These are phyloP conservation scores for Drosophila watanabei DNA, from an alignment of 1,140 invertebrate species.

Conservation along the genomic window DNA sequence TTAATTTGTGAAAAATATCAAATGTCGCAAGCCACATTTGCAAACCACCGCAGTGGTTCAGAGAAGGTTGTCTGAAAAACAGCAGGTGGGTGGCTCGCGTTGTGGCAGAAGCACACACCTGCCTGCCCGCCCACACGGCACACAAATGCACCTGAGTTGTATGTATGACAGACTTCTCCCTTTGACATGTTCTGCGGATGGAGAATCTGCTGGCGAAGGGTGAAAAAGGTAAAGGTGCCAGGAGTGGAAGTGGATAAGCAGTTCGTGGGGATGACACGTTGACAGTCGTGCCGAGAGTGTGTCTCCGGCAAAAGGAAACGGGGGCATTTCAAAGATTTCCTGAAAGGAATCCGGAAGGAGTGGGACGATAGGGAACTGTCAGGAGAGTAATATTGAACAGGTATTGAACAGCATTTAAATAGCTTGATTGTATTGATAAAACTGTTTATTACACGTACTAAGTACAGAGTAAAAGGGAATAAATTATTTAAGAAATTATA, in stretches of 20 bases:
- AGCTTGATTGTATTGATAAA: neutral
- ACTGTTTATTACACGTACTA: neutral
- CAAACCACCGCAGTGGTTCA: slow-evolving; percentile 5
- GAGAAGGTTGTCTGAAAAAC: neutral
- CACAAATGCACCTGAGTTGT: slow-evolving; percentile 27
- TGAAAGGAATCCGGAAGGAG: slow-evolving; percentile 10
- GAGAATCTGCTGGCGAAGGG: slow-evolving; percentile 5
- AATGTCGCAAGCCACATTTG: slow-evolving; percentile 33
- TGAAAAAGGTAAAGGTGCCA: neutral
- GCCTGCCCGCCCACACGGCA: neutral
- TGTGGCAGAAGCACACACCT: slow-evolving; percentile 1
- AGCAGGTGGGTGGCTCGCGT: neutral
- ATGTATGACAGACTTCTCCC: slow-evolving; percentile 27
- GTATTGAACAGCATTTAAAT: slow-evolving; percentile 11
- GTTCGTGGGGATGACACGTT: slow-evolving; percentile 32
- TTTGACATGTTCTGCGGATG: slow-evolving; percentile 28
- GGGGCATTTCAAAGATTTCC: slow-evolving; percentile 5
- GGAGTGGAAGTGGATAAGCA: slow-evolving; percentile 22
- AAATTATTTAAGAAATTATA: too few relatives aligned
- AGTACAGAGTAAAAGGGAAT: neutral
- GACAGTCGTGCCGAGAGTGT: slow-evolving; percentile 17
- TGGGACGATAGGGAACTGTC: neutral
- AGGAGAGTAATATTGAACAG: neutral
- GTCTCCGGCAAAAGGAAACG: slow-evolving; percentile 9
- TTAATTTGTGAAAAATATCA: slow-evolving; percentile 53